A percentile compares a stretch with the other conserved stretches of the same genome.
These are phyloP conservation scores for Anthoptus insignis DNA, from an alignment of 2,888 invertebrate genomes.

Conservation along the genomic window DNA sequence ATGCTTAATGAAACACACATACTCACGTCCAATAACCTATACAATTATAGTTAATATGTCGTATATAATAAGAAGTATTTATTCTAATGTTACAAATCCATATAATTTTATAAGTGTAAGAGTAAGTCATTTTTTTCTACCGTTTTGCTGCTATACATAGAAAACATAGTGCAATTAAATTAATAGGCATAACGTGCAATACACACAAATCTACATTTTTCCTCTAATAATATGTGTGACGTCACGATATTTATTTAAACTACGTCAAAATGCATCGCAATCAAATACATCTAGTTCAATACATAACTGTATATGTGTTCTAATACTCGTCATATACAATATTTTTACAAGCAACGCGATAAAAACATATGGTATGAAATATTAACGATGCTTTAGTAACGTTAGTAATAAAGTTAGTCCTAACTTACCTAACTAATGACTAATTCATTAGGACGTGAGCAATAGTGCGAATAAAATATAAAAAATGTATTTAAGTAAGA, in stretches of 20 bases:
- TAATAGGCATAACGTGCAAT: conserved; percentile 25
- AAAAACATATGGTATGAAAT: conserved; percentile 14
- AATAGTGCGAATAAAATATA: conserved; percentile 15
- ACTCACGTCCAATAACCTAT: conserved; percentile 66
- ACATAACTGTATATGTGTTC: background rate
- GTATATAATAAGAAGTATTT: conserved; percentile 12
- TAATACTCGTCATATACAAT: background rate
- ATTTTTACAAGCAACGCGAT: conserved; percentile 11
- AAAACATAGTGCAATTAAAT: conserved; percentile 28
- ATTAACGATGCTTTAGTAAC: background rate
- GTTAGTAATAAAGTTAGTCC: background rate
- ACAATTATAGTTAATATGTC: conserved; percentile 33
- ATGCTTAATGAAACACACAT: conserved; percentile 47
- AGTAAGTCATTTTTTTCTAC: conserved; percentile 12
- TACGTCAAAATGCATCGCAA: conserved; percentile 16
- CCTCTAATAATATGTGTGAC: conserved; percentile 13
- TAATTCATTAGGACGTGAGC: conserved; percentile 37
- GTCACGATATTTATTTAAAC: conserved; percentile 7
- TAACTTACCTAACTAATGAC: conserved; percentile 23
- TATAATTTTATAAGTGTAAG: conserved; percentile 16
- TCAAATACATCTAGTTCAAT: conserved; percentile 12
- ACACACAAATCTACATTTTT: conserved; percentile 16
- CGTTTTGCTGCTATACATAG: conserved; percentile 21
- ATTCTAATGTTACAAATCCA: conserved; percentile 12
- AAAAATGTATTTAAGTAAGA: background rate